Percentiles rank a stretch among this genome's conserved stretches.
These are phyloP conservation scores for Fulmarus glacialis DNA, from an alignment of 2,113 vertebrate genomes.

Conservation along the genomic window DNA sequence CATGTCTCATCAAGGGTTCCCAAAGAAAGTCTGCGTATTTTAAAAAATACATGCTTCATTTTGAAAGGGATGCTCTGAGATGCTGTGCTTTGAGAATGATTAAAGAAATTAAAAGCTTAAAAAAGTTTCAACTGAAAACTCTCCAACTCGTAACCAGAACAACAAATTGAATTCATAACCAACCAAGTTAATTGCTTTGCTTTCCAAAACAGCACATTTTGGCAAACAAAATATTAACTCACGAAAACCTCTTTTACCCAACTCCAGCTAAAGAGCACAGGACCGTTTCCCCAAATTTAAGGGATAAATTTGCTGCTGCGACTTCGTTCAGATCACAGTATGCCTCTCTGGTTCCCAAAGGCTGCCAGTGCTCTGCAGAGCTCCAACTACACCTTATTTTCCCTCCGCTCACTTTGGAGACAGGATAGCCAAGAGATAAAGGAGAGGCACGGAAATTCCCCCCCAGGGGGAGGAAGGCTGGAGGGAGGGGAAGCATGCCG, in stretches of 20 bases:
- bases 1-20: background rate
- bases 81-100: background rate
- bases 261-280: background rate
- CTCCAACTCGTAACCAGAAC: slow-evolving; percentile 9
- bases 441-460: background rate
- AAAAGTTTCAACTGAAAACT: background rate
- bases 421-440: background rate
- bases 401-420: background rate
- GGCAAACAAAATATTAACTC: background rate
- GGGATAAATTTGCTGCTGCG: background rate
- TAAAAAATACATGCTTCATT: background rate
- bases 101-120: background rate
- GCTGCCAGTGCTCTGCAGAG: background rate
- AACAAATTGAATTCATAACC: slow-evolving; percentile 17
- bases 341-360: background rate
- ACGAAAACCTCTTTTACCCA: background rate
- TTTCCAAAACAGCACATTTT: background rate
- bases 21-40: background rate
- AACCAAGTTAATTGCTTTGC: slow-evolving; percentile 2
- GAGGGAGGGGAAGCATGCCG: background rate
- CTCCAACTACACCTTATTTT: background rate
- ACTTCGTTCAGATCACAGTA: background rate
- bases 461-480: background rate
- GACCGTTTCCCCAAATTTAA: background rate
- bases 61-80: background rate